phyloP scores from a whole-genome alignment of 1,140 invertebrate species.

The Dinothrombium tinctorium region DNA sequence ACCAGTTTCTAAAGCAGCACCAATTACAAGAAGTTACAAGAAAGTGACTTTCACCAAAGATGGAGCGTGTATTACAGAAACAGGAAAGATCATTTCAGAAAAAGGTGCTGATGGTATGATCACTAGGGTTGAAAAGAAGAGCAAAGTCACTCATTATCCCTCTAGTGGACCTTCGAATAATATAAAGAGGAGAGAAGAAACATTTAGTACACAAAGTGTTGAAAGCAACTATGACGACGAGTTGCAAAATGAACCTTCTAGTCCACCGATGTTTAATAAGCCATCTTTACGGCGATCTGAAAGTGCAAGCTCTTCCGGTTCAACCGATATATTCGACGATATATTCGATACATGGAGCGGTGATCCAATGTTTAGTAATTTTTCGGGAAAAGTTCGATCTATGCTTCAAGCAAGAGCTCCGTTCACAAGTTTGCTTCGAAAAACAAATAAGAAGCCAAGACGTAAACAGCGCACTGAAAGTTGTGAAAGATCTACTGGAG shows the following conservation, averaged over 20 bases:
- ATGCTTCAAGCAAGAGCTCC: conserved; percentile 5
- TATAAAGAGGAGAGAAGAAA: not conserved
- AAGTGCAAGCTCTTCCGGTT: conserved; percentile 16
- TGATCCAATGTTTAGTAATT: conserved; percentile 15
- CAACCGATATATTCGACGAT: conserved; percentile 18
- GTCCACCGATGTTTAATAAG: not conserved
- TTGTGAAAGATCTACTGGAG: conserved; percentile 4
- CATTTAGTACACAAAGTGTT: not conserved
- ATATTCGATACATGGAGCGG: conserved; percentile 18
- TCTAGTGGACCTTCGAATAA: not conserved
- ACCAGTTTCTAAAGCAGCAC: conserved; percentile 8
- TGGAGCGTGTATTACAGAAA: conserved; percentile 17
- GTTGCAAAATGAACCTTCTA: not conserved
- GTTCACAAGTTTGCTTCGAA: conserved; percentile 4
- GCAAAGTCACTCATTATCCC: conserved; percentile 14
- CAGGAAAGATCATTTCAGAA: conserved; percentile 15
- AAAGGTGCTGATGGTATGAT: conserved; percentile 14
- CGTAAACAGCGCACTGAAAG: conserved; percentile 6
- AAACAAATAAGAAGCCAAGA: not conserved
- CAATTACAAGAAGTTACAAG: conserved; percentile 16
- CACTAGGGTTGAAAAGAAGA: conserved; percentile 17
- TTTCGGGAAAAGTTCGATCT: not conserved
- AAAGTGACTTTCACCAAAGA: conserved; percentile 18
- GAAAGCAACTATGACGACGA: not conserved
- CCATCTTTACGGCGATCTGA: conserved; percentile 11